A percentile compares a stretch with the other conserved stretches of the same genome.
phyloP scores from a whole-genome alignment of 2,888 invertebrate genomes.

The Steinernema hermaphroditum region DNA sequence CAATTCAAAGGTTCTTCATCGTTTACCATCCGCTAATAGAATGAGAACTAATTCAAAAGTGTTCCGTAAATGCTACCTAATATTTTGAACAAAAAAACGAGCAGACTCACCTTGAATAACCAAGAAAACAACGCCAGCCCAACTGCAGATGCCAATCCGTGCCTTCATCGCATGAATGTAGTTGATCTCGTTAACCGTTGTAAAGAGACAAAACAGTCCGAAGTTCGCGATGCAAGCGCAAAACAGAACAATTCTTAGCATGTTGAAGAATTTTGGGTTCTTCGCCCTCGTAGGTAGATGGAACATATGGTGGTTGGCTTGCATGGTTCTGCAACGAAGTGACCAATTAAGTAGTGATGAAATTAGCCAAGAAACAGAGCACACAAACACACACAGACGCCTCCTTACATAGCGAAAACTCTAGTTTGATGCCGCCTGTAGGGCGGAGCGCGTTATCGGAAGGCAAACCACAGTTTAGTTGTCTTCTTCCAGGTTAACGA shows the following conservation, averaged over 20 bases:
- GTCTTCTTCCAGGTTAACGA: neutral
- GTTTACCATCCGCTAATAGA: too few species aligned
- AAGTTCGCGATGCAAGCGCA: neutral
- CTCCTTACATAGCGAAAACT: neutral
- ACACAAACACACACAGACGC: neutral
- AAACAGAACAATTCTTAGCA: neutral
- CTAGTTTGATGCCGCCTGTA: conserved; percentile 3
- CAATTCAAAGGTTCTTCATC: too few species aligned
- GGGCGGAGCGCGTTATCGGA: conserved; percentile 6
- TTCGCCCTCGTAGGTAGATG: neutral
- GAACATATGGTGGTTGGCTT: neutral
- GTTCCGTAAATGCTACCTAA: too few species aligned
- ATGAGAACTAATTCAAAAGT: too few species aligned
- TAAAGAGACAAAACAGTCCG: conserved; percentile 15
- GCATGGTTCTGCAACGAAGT: neutral
- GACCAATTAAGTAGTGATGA: neutral
- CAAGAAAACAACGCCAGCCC: conserved; percentile 2
- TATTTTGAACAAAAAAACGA: neutral
- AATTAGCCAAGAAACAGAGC: neutral
- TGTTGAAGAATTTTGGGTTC: neutral
- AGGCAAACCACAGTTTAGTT: neutral
- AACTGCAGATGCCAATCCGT: neutral
- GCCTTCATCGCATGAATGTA: neutral
- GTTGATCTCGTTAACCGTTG: conserved; percentile 11
- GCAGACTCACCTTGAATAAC: neutral